phyloP scores from a whole-genome alignment of 1,140 invertebrate genomes.

The Apis cerana region DNA sequence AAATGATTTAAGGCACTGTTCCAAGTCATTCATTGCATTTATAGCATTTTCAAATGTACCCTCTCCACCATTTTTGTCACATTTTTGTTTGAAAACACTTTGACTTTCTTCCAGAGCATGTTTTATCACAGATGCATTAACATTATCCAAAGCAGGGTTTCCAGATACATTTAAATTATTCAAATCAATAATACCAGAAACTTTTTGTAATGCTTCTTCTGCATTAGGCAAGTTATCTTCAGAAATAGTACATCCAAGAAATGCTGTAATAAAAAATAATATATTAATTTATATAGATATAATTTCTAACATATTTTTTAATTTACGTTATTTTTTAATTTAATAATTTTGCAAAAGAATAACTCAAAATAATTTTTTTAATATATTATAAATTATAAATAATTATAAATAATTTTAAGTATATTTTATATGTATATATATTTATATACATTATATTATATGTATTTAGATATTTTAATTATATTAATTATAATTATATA shows the following conservation, averaged over 20 bases:
- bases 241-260: constrained; percentile 29
- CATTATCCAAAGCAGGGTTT: constrained; percentile 51
- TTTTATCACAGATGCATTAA: constrained; percentile 63
- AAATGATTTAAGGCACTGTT: constrained; percentile 79
- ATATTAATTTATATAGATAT: not conserved
- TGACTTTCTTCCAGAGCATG: constrained; percentile 70
- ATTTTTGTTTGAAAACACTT: constrained; percentile 77
- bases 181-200: constrained; percentile 53
- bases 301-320: not conserved
- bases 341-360: not conserved
- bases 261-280: constrained; percentile 40
- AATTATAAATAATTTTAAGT: no score
- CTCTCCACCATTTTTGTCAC: constrained; percentile 75
- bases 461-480: no score
- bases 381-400: no score
- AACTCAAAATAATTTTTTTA: not conserved
- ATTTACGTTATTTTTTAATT: no score
- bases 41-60: constrained; percentile 70
- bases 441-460: no score
- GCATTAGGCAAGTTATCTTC: constrained; percentile 32
- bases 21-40: constrained; percentile 68
- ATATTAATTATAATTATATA: no score
- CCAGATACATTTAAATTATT: constrained; percentile 60
- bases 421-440: no score
- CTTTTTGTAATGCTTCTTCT: constrained; percentile 56